Conservation (phyloP, 1,140 invertebrate genomes). For the Metaphire vulgaris region DNA sequence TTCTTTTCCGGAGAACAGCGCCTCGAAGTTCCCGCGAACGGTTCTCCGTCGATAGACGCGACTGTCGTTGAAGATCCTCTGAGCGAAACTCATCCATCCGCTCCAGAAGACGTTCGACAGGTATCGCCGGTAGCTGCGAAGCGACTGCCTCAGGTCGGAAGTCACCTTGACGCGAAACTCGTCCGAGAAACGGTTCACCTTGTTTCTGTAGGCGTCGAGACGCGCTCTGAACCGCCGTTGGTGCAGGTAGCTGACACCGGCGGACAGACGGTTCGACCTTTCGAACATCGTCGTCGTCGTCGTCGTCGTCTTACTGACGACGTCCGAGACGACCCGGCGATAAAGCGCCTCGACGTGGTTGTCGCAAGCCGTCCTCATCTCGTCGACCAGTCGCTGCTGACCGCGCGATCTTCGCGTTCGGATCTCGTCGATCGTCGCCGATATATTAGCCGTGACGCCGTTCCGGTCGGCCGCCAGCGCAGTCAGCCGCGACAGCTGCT, state of each 20-base stretch:
- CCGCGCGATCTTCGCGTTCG: neutral
- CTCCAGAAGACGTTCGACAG: neutral
- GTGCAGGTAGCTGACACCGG: neutral
- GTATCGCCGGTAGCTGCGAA: neutral
- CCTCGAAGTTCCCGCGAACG: neutral
- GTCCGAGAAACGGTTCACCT: neutral
- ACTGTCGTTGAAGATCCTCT: neutral
- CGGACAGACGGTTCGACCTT: conserved; percentile 19
- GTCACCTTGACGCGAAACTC: neutral
- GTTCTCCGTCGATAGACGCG: neutral
- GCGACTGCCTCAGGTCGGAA: neutral
- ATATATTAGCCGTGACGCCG: neutral
- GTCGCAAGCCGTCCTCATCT: neutral
- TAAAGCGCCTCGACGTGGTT: neutral
- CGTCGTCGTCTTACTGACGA: conserved; percentile 22
- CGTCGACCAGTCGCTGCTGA: neutral
- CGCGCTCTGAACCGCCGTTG: neutral
- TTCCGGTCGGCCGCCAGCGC: neutral
- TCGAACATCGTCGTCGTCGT: conserved; percentile 4
- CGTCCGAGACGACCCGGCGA: conserved; percentile 5
- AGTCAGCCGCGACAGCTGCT: neutral
- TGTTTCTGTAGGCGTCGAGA: neutral
- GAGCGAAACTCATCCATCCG: neutral
- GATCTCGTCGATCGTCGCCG: neutral
- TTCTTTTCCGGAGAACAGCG: neutral